Conservation (phyloP, 2,888 invertebrate species). For the Minunthozetes semirufus region DNA sequence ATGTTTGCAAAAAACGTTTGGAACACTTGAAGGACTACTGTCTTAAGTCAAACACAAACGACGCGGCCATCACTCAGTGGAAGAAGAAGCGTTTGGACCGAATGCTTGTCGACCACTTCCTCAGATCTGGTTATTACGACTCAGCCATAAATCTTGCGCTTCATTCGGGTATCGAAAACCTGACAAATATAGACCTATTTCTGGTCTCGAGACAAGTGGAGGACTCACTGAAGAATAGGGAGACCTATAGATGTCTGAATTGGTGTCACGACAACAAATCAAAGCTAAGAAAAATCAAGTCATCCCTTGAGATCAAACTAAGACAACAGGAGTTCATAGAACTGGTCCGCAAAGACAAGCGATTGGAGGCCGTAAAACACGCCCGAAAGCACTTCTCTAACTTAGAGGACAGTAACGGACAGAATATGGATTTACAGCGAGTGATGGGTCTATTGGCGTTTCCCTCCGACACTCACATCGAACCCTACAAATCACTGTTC, state of each 20-base stretch:
- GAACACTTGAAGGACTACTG: constrained; percentile 74
- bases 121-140: constrained; percentile 89
- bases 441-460: constrained; percentile 94
- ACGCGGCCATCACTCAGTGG: constrained; percentile 63
- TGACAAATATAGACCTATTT: constrained; percentile 75
- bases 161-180: constrained; percentile 61
- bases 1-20: constrained; percentile 80
- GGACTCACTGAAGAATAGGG: constrained; percentile 68
- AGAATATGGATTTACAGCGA: constrained; percentile 79
- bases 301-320: constrained; percentile 82
- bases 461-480: constrained; percentile 65
- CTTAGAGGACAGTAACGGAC: constrained; percentile 66
- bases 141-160: constrained; percentile 81
- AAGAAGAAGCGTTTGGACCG: constrained; percentile 79
- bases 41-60: constrained; percentile 24
- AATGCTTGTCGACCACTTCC: constrained; percentile 92
- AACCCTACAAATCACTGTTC: constrained; percentile 48
- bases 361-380: constrained; percentile 85
- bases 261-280: constrained; percentile 98
- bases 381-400: constrained; percentile 84
- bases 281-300: constrained; percentile 80
- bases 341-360: constrained; percentile 72
- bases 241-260: constrained; percentile 77
- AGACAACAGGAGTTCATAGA: constrained; percentile 91
- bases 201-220: constrained; percentile 60